Percentiles rank a stretch among this genome's conserved stretches.
phyloP scores from a whole-genome alignment of 2,888 invertebrate genomes.

The Apeira syringaria region DNA sequence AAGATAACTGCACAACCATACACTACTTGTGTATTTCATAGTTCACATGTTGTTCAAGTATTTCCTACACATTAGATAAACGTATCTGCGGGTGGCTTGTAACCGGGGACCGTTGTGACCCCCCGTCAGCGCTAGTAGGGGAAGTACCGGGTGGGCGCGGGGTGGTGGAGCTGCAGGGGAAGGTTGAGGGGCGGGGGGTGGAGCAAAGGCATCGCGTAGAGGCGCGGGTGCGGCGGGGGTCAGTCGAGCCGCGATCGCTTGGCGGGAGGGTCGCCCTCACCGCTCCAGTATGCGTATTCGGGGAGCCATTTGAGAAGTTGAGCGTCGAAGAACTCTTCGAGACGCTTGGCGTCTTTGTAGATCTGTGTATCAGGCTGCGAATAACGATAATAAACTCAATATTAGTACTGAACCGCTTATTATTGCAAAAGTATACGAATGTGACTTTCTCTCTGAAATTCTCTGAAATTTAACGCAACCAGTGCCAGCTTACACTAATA shows the following conservation, averaged over 20 bases:
- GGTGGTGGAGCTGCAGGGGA: no score
- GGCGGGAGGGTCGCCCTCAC: constrained; percentile 61
- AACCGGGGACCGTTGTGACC: no score
- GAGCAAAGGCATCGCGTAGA: neutral
- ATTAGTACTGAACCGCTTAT: no score
- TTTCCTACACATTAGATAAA: neutral
- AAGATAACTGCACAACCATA: no score
- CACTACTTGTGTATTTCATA: neutral
- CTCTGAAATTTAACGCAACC: no score
- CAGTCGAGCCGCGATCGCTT: constrained; percentile 60
- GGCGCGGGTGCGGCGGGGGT: constrained; percentile 23
- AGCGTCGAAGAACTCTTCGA: constrained; percentile 94
- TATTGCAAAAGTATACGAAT: no score
- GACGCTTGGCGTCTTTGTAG: constrained; percentile 90
- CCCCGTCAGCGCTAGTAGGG: neutral
- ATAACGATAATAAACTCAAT: no score
- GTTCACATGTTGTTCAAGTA: neutral
- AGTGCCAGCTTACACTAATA: no score
- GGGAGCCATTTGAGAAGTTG: constrained; percentile 92
- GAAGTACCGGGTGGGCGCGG: neutral
- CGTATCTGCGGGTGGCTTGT: neutral
- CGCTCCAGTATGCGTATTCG: constrained; percentile 85
- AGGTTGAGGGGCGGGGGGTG: neutral
- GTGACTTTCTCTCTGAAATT: no score
- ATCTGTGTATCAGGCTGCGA: constrained; percentile 89